A percentile compares a stretch with the other conserved stretches of the same genome.
These are phyloP conservation scores for Ceratina japonica DNA, from an alignment of 1,140 invertebrate species.

Conservation along the genomic window DNA sequence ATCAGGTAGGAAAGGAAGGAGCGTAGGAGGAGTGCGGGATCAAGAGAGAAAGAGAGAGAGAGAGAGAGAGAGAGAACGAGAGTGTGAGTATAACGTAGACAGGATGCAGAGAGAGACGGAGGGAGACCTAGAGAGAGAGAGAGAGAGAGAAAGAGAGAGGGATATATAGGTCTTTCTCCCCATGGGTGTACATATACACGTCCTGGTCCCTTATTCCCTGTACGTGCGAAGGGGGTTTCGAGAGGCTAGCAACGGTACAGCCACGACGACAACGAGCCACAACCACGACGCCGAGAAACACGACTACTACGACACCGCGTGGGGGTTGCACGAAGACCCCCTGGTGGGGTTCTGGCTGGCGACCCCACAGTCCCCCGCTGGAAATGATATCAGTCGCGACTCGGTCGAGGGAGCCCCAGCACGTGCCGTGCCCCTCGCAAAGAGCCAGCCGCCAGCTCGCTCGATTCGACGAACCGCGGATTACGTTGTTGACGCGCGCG, in stretches of 20 bases:
- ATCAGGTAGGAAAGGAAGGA: neutral
- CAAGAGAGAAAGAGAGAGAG: constrained; percentile 31
- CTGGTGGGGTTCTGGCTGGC: constrained; percentile 66
- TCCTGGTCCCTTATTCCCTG: constrained; percentile 42
- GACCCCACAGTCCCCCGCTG: constrained; percentile 75
- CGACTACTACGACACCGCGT: constrained; percentile 60
- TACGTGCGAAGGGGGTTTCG: constrained; percentile 61
- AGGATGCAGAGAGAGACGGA: constrained; percentile 15
- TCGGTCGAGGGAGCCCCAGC: constrained; percentile 74
- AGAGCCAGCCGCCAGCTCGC: constrained; percentile 21
- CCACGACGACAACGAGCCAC: constrained; percentile 41
- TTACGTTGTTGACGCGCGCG: constrained; percentile 1
- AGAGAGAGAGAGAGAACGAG: constrained; percentile 23
- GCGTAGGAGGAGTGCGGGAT: constrained; percentile 13
- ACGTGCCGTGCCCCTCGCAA: constrained; percentile 66
- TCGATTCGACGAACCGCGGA: constrained; percentile 2
- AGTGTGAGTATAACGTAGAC: constrained; percentile 37
- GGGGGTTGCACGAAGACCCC: constrained; percentile 68
- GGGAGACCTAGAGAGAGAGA: constrained; percentile 12
- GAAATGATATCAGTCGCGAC: constrained; percentile 76
- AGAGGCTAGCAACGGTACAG: constrained; percentile 49
- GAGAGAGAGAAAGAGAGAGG: constrained; percentile 25
- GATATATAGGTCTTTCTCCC: constrained; percentile 37
- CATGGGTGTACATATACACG: constrained; percentile 33
- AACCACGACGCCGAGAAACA: constrained; percentile 25